Conservation (phyloP, 2,888 invertebrate species). For the Drosophila rubida region DNA sequence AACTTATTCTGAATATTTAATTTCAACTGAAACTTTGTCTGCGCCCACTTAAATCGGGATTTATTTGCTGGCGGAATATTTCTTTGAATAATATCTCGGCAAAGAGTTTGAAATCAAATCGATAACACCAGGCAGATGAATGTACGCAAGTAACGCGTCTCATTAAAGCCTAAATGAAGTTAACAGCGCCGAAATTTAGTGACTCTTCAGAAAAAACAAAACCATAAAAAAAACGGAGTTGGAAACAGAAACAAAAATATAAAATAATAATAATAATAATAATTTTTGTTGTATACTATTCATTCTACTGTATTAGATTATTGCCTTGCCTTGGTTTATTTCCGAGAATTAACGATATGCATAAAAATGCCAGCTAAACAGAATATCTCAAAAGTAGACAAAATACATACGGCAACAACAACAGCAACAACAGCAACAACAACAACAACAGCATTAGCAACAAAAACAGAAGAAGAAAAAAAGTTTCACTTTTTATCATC, state of each 20-base stretch:
- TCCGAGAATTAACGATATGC: conserved; percentile 79
- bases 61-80: too few relatives aligned
- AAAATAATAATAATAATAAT: conserved; percentile 46
- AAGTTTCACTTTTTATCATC: conserved; percentile 82
- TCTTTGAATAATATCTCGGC: too few relatives aligned
- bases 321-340: conserved; percentile 75
- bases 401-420: conserved; percentile 29
- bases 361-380: conserved; percentile 63
- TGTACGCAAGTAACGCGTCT: background rate
- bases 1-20: background rate
- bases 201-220: conserved; percentile 32
- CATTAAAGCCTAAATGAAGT: conserved; percentile 10
- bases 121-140: background rate
- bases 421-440: conserved; percentile 26
- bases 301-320: conserved; percentile 43
- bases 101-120: too few relatives aligned
- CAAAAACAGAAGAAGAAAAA: conserved; percentile 34
- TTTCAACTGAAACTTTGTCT: background rate
- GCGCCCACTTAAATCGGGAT: background rate
- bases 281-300: conserved; percentile 25
- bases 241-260: conserved; percentile 20
- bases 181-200: background rate
- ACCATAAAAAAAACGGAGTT: conserved; percentile 24
- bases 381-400: conserved; percentile 45
- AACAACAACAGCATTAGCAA: conserved; percentile 1